Base-by-base conservation (phyloP, 2,797 vertebrate species). In the Ispidina picta region DNA sequence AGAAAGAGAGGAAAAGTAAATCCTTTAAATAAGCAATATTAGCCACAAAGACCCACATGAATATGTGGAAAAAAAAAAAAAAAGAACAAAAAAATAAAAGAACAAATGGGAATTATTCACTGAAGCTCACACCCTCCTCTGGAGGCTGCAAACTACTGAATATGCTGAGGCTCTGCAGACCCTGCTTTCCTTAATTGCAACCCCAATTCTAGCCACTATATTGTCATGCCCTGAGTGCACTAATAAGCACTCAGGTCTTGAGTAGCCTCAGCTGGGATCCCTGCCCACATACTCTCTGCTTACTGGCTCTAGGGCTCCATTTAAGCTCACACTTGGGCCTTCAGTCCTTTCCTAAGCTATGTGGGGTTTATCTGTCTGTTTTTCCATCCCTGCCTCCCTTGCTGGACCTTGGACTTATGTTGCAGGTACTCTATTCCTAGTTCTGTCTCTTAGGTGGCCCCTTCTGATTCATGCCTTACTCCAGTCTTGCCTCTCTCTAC, bases 1-100 rank as follows among this genome's bases (percentile, higher is more conserved):
- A 91, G 93, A 96, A 96, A 95, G 88, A 92, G 81, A 96, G 92
- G 93, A 96, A 96, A 58, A 95, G 51, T 91, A 92, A 95, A 91
- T 80, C 41, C 75, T 88, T 95, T 90, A 86, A 93, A 94, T 77
- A 92, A 90, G 81, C 22, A 10, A 41, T 82, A 85, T 58, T 86
- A 90, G 10, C 49, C 60, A 94, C 81, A 93, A 95, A 92, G 60
- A 6, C 37, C 17, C 15, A 60, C 6, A 62, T 62, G 51, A 80
- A 77, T 84, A 91, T 20, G 17, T 33, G 63, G 4, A 16, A 26
- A 37, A 44, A 85, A 70, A 89, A 62, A 35, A 35, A 10, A 37
- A 37, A 37, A 12, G 33, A 33, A 33, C 33, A 37, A 62, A 18
- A 80, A 4, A 37, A 43, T 81, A 73, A 89, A 65, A 65, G 20